These are phyloP conservation scores for Amazona finschi DNA, from an alignment of 2,797 vertebrate species.

Conservation along the genomic window DNA sequence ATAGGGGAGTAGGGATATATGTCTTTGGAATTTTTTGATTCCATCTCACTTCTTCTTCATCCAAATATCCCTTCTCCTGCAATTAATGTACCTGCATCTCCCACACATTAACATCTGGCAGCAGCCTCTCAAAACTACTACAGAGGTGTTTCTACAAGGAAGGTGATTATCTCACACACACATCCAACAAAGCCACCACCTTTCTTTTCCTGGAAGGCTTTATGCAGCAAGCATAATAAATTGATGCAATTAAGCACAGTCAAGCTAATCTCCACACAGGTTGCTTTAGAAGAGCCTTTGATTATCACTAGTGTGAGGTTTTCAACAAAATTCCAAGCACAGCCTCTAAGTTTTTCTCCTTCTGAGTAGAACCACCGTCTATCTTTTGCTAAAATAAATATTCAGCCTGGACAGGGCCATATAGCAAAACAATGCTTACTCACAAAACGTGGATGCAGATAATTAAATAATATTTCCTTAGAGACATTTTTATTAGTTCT, in stretches of 20 bases:
- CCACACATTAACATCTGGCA: neutral
- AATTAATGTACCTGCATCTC: neutral
- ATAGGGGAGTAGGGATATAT: neutral
- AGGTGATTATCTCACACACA: neutral
- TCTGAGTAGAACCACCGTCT: neutral
- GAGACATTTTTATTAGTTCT: neutral
- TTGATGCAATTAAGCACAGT: neutral
- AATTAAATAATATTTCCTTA: neutral
- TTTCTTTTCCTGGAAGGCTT: neutral
- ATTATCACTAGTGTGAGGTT: neutral
- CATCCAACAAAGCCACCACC: neutral
- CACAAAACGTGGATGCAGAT: neutral
- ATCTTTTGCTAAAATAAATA: neutral
- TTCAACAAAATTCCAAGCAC: neutral
- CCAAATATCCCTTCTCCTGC: neutral
- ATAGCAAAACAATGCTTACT: neutral
- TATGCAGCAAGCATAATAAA: neutral
- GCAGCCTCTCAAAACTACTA: neutral
- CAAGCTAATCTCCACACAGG: neutral
- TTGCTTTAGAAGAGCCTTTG: neutral
- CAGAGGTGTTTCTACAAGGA: neutral
- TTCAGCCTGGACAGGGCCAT: neutral
- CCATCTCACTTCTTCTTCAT: neutral
- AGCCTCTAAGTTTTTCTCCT: neutral
- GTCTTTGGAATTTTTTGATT: neutral